A percentile compares a stretch with the other conserved stretches of the same genome.
Conservation (phyloP, 2,888 invertebrate genomes). For the Caenorhabditis doughertyi region DNA sequence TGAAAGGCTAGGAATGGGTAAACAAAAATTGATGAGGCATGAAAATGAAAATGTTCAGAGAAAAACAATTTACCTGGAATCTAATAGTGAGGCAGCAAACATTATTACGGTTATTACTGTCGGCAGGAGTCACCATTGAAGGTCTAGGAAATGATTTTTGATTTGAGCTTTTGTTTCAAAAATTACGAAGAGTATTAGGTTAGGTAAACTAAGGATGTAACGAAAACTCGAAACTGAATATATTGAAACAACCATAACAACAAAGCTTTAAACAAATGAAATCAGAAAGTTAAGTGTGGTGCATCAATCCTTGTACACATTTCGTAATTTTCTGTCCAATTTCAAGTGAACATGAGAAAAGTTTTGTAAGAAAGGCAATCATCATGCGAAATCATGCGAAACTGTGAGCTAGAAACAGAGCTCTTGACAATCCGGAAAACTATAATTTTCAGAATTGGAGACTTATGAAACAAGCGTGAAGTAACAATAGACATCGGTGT, state of each 20-base stretch:
- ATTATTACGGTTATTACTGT: constrained; percentile 7
- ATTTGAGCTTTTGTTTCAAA: neutral
- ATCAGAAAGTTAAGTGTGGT: too few relatives aligned
- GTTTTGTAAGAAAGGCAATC: too few relatives aligned
- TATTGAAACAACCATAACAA: too few relatives aligned
- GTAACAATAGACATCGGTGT: constrained; percentile 6
- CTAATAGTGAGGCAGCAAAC: constrained; percentile 28
- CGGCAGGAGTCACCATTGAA: constrained; percentile 22
- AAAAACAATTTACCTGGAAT: constrained; percentile 12
- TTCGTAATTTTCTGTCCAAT: too few relatives aligned
- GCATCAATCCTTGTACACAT: too few relatives aligned
- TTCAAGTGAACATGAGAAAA: too few relatives aligned
- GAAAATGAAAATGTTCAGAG: neutral
- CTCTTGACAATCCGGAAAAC: too few relatives aligned
- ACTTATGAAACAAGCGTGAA: neutral
- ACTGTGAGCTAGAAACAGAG: too few relatives aligned
- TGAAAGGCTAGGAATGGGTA: neutral
- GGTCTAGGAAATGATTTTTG: neutral
- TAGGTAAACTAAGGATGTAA: neutral
- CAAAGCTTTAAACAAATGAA: too few relatives aligned
- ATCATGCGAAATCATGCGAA: too few relatives aligned
- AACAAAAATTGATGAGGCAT: neutral
- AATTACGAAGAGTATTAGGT: neutral
- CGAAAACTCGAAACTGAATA: too few relatives aligned
- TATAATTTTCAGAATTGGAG: too few relatives aligned